phyloP scores from a whole-genome alignment of 2,113 vertebrate genomes.

The Anseranas semipalmata region DNA sequence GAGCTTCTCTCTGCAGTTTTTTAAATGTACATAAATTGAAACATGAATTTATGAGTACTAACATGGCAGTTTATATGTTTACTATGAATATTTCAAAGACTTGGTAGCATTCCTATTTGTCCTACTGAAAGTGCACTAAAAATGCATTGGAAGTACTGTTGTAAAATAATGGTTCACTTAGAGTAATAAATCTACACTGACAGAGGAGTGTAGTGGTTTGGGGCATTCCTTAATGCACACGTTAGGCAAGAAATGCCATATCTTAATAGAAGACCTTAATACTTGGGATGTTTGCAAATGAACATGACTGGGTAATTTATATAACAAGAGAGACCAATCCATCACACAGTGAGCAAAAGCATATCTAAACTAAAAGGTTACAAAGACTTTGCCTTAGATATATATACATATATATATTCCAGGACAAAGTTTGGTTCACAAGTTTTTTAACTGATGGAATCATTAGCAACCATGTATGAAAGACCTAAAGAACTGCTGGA shows the following conservation, averaged over 20 bases:
- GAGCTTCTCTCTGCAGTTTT: not conserved
- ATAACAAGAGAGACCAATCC: not conserved
- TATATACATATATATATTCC: not conserved
- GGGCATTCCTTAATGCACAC: not conserved
- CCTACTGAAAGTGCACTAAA: not conserved
- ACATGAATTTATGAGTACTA: not conserved
- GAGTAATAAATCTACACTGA: slow-evolving; percentile 5
- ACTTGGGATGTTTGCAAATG: not conserved
- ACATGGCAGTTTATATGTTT: slow-evolving; percentile 4
- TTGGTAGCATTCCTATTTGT: not conserved
- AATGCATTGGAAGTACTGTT: not conserved
- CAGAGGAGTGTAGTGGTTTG: not conserved
- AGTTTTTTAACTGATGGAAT: not conserved
- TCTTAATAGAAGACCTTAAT: not conserved
- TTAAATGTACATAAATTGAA: not conserved
- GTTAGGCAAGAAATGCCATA: not conserved
- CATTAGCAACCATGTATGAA: not conserved
- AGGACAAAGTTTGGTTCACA: not conserved
- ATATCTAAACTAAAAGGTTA: not conserved
- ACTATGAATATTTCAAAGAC: slow-evolving; percentile 46
- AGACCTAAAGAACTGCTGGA: not conserved
- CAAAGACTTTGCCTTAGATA: not conserved
- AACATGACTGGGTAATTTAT: not conserved
- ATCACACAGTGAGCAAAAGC: not conserved
- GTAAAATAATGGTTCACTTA: not conserved